Conservation (phyloP, 2,113 vertebrate genomes). For the Perca fluviatilis region DNA sequence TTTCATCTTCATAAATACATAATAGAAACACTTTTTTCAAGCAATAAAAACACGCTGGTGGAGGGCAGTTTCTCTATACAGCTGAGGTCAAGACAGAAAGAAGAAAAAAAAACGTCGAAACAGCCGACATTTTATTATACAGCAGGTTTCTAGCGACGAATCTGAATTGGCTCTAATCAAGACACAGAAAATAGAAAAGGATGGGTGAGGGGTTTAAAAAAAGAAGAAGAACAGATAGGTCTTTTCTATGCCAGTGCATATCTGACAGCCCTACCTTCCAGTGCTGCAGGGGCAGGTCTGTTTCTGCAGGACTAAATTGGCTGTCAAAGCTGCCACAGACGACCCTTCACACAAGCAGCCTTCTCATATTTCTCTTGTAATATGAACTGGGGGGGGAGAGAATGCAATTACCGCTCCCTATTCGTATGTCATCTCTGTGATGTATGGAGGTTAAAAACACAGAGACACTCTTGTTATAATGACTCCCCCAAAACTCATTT, state of each 20-base stretch:
- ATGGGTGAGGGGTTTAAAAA: constrained; percentile 19
- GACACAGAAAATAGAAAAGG: constrained; percentile 24
- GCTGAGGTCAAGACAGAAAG: not conserved
- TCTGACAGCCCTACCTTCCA: constrained; percentile 54
- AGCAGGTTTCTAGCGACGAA: not conserved
- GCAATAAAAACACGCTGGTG: not conserved
- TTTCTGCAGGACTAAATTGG: constrained; percentile 72
- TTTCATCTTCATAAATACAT: constrained; percentile 25
- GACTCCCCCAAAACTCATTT: constrained; percentile 59
- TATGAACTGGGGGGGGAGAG: constrained; percentile 42
- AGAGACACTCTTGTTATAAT: constrained; percentile 69
- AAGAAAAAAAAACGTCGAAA: not conserved
- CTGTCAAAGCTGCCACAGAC: constrained; percentile 70
- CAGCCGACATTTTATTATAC: rapidly evolving
- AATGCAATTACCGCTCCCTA: constrained; percentile 69
- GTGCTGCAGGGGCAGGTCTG: constrained; percentile 58
- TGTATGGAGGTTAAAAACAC: constrained; percentile 70
- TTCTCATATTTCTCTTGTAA: constrained; percentile 71
- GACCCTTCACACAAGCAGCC: constrained; percentile 50
- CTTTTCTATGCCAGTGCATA: constrained; percentile 38
- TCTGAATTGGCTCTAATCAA: constrained; percentile 44
- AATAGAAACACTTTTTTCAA: not conserved
- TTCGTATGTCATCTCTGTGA: constrained; percentile 66
- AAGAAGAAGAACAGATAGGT: constrained; percentile 32
- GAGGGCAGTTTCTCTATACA: not conserved